phyloP scores from a whole-genome alignment of 2,888 invertebrate species.

The Ferrisia virgata region DNA sequence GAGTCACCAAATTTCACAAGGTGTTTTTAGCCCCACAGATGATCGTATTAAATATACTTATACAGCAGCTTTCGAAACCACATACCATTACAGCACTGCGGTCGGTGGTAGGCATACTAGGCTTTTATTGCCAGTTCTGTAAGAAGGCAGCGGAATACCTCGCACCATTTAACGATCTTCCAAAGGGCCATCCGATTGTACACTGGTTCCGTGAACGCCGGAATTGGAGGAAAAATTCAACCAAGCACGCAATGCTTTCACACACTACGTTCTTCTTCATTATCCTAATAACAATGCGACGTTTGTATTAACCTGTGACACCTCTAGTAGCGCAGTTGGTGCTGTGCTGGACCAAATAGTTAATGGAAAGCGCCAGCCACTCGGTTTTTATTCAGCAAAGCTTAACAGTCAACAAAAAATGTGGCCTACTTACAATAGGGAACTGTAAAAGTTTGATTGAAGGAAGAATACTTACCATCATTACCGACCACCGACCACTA shows the following conservation, averaged over 20 bases:
- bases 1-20: no score
- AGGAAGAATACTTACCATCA: not conserved
- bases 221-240: not conserved
- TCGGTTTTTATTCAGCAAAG: not conserved
- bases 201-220: not conserved
- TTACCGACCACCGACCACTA: slow-evolving; percentile 28
- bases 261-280: not conserved
- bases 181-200: not conserved
- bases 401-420: not conserved
- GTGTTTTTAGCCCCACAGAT: no score
- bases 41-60: no score
- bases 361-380: not conserved
- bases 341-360: not conserved
- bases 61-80: no score
- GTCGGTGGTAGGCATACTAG: no score
- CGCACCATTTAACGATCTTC: not conserved
- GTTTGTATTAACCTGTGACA: not conserved
- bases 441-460: not conserved
- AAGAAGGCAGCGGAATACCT: no score
- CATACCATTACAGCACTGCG: no score
- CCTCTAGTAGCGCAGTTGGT: not conserved
- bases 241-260: not conserved
- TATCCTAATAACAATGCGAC: not conserved
- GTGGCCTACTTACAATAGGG: not conserved
- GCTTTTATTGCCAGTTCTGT: no score